Percentiles rank a stretch among this genome's conserved stretches.
Evolutionary conservation across 2,797 vertebrate genomes (phyloP).

Genomic region (Anas bahamensis): DNA sequence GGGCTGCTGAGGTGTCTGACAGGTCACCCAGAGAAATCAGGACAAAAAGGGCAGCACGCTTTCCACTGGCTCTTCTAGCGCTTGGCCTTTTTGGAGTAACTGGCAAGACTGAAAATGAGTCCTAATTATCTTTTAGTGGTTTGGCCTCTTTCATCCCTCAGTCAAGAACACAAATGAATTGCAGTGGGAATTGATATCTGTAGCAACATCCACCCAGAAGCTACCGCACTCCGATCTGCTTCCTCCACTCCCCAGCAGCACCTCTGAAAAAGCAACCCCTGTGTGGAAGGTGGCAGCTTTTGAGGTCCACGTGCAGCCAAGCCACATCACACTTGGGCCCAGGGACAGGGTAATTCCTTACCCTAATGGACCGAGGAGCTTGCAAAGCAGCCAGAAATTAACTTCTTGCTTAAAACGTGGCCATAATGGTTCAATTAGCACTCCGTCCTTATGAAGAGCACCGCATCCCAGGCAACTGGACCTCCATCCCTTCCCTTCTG

Average conservation of each 20-base stretch:
- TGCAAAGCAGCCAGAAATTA: not conserved
- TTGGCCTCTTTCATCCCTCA: not conserved
- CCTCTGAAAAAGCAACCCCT: not conserved
- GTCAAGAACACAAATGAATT: not conserved
- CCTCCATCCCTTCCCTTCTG: conserved; percentile 11
- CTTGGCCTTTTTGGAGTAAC: not conserved
- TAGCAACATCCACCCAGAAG: not conserved
- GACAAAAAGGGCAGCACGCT: not conserved
- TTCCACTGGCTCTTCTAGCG: not conserved
- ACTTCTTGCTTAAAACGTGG: not conserved
- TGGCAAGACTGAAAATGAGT: not conserved
- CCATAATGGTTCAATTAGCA: not conserved
- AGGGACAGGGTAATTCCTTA: not conserved
- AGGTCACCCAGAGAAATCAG: not conserved
- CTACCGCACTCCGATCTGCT: not conserved
- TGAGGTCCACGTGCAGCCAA: not conserved
- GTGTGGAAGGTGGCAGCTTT: not conserved
- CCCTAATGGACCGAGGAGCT: not conserved
- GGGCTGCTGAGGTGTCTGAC: not conserved
- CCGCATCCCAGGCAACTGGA: not conserved
- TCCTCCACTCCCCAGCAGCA: not conserved
- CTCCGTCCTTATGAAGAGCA: not conserved
- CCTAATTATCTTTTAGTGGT: not conserved
- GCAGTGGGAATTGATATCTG: not conserved
- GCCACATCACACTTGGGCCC: not conserved